These are phyloP conservation scores for Platyrinchus mystaceus DNA, from an alignment of 2,797 vertebrate species.

Conservation along the genomic window DNA sequence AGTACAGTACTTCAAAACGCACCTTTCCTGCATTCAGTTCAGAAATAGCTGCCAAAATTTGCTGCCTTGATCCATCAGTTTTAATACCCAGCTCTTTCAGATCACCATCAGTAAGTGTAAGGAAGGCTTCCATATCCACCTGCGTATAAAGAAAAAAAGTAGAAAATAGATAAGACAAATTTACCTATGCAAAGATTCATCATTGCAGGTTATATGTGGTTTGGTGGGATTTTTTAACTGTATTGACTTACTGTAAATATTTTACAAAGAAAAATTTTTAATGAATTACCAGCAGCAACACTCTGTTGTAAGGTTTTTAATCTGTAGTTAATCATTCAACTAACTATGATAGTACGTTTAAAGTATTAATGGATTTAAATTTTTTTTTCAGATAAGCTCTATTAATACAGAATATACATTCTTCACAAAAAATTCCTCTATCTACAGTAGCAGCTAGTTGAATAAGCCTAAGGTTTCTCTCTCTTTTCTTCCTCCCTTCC, in stretches of 20 bases:
- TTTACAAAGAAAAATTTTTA: not conserved
- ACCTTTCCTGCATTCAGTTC: constrained; percentile 99
- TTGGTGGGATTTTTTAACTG: not conserved
- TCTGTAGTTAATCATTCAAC: not conserved
- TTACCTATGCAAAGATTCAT: not conserved
- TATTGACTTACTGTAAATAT: not conserved
- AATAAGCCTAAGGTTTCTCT: not conserved
- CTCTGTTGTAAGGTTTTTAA: not conserved
- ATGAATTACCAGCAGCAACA: not conserved
- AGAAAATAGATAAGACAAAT: not conserved
- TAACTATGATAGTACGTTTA: not conserved
- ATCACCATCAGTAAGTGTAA: constrained; percentile 95
- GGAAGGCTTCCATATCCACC: constrained; percentile 99
- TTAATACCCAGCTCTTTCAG: constrained; percentile 96
- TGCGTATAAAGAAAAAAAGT: constrained; percentile 36
- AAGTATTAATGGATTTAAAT: not conserved
- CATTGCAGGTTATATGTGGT: not conserved
- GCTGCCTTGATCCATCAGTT: constrained; percentile 94
- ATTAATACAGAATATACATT: not conserved
- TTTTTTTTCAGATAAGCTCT: not conserved
- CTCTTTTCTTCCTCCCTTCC: not conserved
- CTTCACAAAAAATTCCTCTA: not conserved
- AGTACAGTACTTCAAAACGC: not conserved
- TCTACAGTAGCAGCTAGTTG: not conserved
- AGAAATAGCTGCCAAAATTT: constrained; percentile 96